These are phyloP conservation scores for Neotragus pygmaeus DNA, from an alignment of 2,113 vertebrate species.

Conservation along the genomic window DNA sequence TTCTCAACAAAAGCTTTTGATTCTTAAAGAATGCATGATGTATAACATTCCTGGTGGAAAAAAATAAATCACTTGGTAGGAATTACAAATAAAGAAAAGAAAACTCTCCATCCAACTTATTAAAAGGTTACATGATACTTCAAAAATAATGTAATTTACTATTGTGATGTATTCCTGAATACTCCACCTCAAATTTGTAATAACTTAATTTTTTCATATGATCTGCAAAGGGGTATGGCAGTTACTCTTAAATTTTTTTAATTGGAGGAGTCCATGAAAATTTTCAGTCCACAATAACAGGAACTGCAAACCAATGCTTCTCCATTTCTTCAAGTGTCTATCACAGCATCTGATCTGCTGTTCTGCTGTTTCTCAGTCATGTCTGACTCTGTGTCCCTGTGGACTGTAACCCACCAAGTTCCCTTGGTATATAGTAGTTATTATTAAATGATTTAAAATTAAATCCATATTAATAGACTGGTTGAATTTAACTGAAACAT, in stretches of 20 bases:
- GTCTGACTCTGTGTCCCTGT: background rate
- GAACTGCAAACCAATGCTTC: background rate
- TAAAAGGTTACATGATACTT: background rate
- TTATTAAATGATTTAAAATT: background rate
- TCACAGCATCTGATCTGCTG: background rate
- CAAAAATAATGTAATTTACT: background rate
- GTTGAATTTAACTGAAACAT: background rate
- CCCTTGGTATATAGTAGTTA: background rate
- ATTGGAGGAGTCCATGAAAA: background rate
- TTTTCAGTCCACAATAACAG: background rate
- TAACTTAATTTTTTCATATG: background rate
- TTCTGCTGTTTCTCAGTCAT: background rate
- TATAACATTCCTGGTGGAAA: background rate
- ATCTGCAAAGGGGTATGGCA: background rate
- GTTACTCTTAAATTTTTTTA: background rate
- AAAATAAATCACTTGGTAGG: background rate
- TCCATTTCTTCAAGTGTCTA: background rate
- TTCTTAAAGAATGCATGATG: background rate
- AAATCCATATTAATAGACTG: background rate
- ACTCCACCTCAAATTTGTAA: background rate
- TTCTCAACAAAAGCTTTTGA: background rate
- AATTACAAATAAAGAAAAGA: background rate
- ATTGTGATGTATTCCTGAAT: background rate
- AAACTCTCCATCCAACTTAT: background rate
- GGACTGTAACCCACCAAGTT: background rate